phyloP scores from a whole-genome alignment of 1,140 invertebrate genomes.

The Alviniconcha marisindica region DNA sequence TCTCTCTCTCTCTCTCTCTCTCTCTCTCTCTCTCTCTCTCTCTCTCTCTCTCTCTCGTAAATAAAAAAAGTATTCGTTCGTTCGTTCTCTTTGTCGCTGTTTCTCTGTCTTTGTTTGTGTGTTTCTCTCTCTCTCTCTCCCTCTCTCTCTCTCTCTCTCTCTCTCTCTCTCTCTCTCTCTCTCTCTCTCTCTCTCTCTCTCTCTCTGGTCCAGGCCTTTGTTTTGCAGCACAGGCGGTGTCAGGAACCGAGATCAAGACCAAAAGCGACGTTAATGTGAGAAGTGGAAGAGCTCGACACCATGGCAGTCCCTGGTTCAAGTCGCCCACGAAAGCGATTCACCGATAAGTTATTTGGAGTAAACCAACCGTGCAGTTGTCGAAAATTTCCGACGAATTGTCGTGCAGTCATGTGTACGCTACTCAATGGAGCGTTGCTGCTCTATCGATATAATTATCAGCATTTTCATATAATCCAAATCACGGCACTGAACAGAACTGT shows the following conservation, averaged over 20 bases:
- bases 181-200: background rate
- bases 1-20: background rate
- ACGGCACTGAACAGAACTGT: too few species aligned
- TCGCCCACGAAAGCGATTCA: background rate
- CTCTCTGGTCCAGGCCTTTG: background rate
- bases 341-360: too few species aligned
- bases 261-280: background rate
- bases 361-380: too few species aligned
- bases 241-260: background rate
- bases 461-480: too few species aligned
- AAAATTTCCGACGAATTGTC: too few species aligned
- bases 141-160: background rate
- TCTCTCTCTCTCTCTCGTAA: background rate
- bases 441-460: too few species aligned
- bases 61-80: background rate
- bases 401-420: too few species aligned
- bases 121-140: background rate
- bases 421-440: too few species aligned
- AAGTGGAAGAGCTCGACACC: background rate
- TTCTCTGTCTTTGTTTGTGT: too few species aligned
- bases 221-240: background rate
- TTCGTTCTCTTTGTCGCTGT: too few species aligned
- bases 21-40: background rate
- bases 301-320: background rate
- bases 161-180: background rate